phyloP scores from a whole-genome alignment of 2,113 vertebrate species.

The Semicossyphus pulcher region DNA sequence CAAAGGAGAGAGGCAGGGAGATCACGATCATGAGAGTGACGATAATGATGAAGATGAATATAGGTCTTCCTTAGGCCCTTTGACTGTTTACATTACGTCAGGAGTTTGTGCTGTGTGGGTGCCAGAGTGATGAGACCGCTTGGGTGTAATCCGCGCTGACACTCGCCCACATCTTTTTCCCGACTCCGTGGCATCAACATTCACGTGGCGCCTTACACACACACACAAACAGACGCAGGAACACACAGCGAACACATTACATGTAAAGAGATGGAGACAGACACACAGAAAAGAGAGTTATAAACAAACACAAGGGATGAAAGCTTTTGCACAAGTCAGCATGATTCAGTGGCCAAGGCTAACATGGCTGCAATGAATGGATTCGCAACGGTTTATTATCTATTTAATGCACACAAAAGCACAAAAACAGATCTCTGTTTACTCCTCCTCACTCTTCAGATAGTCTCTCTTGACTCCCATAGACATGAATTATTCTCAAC shows the following conservation, averaged over 20 bases:
- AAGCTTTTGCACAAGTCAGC: too few relatives aligned
- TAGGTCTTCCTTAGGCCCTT: conserved; percentile 55
- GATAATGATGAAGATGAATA: conserved; percentile 49
- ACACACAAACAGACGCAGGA: conserved; percentile 20
- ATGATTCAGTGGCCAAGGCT: conserved; percentile 7
- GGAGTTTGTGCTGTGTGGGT: conserved; percentile 59
- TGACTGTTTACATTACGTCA: conserved; percentile 71
- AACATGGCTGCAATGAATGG: background rate
- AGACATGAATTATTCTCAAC: conserved; percentile 16
- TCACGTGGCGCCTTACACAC: conserved; percentile 1
- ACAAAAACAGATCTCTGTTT: background rate
- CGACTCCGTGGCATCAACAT: conserved; percentile 33
- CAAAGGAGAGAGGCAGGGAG: conserved; percentile 27
- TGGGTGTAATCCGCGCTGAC: conserved; percentile 72
- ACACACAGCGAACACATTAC: conserved; percentile 28
- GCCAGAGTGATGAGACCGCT: conserved; percentile 66
- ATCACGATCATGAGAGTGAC: conserved; percentile 42
- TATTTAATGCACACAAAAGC: conserved; percentile 10
- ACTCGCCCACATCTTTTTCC: conserved; percentile 69
- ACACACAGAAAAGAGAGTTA: conserved; percentile 18
- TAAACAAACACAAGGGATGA: conserved; percentile 14
- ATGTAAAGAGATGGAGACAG: conserved; percentile 33
- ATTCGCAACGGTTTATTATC: conserved; percentile 26
- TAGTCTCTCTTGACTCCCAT: background rate
- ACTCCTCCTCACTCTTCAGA: conserved; percentile 6